Evolutionary conservation across 37 sponge, comb jelly and placozoan genomes (phyloP).

Genomic region (Aplysina aerophoba): DNA sequence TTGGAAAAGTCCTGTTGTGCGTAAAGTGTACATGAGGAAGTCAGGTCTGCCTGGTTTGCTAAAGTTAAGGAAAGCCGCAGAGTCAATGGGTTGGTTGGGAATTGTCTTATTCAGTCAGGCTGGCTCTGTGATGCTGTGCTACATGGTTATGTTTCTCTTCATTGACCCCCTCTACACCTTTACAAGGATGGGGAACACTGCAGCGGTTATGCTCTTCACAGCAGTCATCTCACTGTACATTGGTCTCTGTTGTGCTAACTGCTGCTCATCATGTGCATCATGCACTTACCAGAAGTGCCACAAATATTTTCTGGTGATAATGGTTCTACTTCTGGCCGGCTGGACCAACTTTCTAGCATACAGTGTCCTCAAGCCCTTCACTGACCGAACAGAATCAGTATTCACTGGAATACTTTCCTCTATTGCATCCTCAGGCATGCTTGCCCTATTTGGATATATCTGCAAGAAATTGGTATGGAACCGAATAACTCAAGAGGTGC

Average conservation of each 20-base stretch:
- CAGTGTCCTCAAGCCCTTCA: no score
- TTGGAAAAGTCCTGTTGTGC: not conserved
- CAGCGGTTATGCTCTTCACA: not conserved
- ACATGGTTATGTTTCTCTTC: not conserved
- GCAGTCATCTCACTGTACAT: no score
- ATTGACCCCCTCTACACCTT: slow-evolving; percentile 8
- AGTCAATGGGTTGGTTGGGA: slow-evolving; percentile 15
- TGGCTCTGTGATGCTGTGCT: not conserved
- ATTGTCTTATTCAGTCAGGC: not conserved
- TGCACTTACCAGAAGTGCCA: no score
- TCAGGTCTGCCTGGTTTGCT: not conserved
- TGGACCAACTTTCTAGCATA: no score
- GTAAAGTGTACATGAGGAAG: not conserved
- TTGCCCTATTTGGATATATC: slow-evolving; percentile 2
- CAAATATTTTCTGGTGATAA: no score
- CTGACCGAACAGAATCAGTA: no score
- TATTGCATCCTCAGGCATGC: not conserved
- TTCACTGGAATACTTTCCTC: not conserved
- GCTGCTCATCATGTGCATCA: no score
- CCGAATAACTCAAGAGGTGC: slow-evolving; percentile 5
- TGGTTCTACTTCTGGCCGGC: not conserved
- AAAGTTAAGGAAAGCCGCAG: not conserved
- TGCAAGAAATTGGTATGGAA: not conserved
- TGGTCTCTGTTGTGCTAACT: no score
- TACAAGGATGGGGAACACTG: not conserved